These are phyloP conservation scores for Nemapogon koenigi DNA, from an alignment of 2,888 invertebrate genomes.

Conservation along the genomic window DNA sequence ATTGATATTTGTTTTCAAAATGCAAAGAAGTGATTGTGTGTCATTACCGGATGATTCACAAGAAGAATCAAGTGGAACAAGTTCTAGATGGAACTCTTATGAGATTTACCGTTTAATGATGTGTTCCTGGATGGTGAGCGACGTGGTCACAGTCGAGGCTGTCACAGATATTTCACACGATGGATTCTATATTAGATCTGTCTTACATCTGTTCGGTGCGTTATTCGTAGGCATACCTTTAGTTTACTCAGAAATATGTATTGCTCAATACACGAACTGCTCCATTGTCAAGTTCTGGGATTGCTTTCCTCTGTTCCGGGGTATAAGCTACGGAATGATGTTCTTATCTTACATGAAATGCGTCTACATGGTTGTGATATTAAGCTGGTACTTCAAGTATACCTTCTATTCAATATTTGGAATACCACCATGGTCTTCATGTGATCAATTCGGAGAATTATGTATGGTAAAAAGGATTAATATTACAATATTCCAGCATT, in stretches of 20 bases:
- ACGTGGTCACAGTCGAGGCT: slow-evolving; percentile 29
- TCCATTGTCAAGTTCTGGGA: slow-evolving; percentile 41
- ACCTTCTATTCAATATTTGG: slow-evolving; percentile 34
- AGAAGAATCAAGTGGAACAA: too few species aligned
- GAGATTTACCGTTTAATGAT: slow-evolving; percentile 35
- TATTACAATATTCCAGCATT: slow-evolving; percentile 44
- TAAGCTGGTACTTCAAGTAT: slow-evolving; percentile 43
- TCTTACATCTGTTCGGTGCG: slow-evolving; percentile 27
- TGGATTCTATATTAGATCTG: slow-evolving; percentile 32
- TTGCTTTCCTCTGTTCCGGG: slow-evolving; percentile 40
- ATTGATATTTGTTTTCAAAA: too few species aligned
- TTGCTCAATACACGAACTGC: slow-evolving; percentile 47
- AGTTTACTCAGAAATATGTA: slow-evolving; percentile 45
- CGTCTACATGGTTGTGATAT: slow-evolving; percentile 31
- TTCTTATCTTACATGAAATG: slow-evolving; percentile 34
- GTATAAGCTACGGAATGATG: slow-evolving; percentile 35
- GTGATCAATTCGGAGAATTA: slow-evolving; percentile 28
- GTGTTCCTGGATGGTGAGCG: slow-evolving; percentile 48
- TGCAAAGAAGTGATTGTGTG: too few species aligned
- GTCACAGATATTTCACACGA: slow-evolving; percentile 35
- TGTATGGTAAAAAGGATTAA: slow-evolving; percentile 51
- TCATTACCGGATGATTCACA: too few species aligned
- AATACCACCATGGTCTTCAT: slow-evolving; percentile 44
- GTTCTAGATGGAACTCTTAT: slow-evolving; percentile 36
- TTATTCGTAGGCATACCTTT: slow-evolving; percentile 44